Evolutionary conservation across 2,113 vertebrate species (phyloP).

Genomic region (Delphinus delphis): DNA sequence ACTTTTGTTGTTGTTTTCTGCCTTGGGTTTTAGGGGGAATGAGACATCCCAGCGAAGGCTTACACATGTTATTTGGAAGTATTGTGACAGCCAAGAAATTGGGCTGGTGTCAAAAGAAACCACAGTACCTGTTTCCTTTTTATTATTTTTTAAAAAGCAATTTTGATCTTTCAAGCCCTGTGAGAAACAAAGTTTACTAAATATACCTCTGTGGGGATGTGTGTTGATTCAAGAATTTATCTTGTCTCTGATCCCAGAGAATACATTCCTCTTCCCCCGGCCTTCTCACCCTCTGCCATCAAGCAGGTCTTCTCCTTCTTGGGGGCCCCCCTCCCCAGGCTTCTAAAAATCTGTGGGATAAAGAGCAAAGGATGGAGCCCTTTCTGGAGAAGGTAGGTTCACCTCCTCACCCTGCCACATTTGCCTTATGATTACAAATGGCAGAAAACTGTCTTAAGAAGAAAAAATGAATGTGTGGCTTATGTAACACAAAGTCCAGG

Average conservation of each 20-base stretch:
- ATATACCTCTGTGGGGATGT: slow-evolving; percentile 61
- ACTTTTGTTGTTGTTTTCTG: neutral
- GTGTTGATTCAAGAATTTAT: slow-evolving; percentile 71
- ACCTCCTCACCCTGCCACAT: neutral
- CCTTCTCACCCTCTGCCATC: neutral
- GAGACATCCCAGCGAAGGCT: slow-evolving; percentile 41
- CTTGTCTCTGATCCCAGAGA: slow-evolving; percentile 54
- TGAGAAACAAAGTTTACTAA: slow-evolving; percentile 74
- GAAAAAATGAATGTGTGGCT: neutral
- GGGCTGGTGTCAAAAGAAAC: slow-evolving; percentile 69
- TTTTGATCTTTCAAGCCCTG: slow-evolving; percentile 76
- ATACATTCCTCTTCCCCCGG: neutral
- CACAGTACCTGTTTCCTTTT: slow-evolving; percentile 68
- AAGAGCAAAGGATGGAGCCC: neutral
- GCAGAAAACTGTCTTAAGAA: neutral
- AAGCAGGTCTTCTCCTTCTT: neutral
- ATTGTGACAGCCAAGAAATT: slow-evolving; percentile 76
- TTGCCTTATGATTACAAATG: neutral
- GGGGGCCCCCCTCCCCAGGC: neutral
- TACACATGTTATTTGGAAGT: slow-evolving; percentile 54
- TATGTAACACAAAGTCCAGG: neutral
- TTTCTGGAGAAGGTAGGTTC: neutral
- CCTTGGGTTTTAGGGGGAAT: slow-evolving; percentile 41
- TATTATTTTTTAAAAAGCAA: slow-evolving; percentile 78
- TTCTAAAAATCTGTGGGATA: neutral